phyloP scores from a whole-genome alignment of 2,797 vertebrate genomes.

The Lophius americanus region DNA sequence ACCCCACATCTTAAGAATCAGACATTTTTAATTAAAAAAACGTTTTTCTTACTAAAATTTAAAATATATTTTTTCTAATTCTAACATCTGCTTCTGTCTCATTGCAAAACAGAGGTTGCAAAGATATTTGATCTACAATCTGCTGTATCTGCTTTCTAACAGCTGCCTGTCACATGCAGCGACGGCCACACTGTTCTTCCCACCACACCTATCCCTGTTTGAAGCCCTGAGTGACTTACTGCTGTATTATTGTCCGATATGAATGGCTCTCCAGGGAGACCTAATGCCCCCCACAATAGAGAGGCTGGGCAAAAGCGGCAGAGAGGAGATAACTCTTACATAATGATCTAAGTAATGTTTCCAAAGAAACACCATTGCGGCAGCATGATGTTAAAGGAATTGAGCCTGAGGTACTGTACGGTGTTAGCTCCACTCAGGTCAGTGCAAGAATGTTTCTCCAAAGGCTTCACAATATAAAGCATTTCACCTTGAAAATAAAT shows the following conservation, averaged over 20 bases:
- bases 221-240: slow-evolving; percentile 33
- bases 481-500: neutral
- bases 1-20: neutral
- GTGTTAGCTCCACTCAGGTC: slow-evolving; percentile 16
- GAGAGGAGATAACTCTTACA: slow-evolving; percentile 38
- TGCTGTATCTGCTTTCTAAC: neutral
- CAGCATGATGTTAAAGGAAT: slow-evolving; percentile 29
- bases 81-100: neutral
- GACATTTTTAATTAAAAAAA: neutral
- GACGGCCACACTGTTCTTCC: neutral
- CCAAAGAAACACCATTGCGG: slow-evolving; percentile 29
- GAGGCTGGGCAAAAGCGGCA: slow-evolving; percentile 16
- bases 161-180: neutral
- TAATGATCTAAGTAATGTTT: slow-evolving; percentile 51
- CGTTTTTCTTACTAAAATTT: neutral
- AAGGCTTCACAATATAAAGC: neutral
- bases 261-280: slow-evolving; percentile 45
- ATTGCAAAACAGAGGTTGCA: neutral
- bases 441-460: slow-evolving; percentile 11
- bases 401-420: slow-evolving; percentile 2
- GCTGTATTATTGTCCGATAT: slow-evolving; percentile 40
- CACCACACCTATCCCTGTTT: neutral
- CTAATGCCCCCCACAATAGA: slow-evolving; percentile 50
- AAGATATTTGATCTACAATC: neutral
- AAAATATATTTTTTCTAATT: neutral